Base-by-base conservation (phyloP, 2,113 vertebrate genomes). In the Dendropsophus ebraccatus region DNA sequence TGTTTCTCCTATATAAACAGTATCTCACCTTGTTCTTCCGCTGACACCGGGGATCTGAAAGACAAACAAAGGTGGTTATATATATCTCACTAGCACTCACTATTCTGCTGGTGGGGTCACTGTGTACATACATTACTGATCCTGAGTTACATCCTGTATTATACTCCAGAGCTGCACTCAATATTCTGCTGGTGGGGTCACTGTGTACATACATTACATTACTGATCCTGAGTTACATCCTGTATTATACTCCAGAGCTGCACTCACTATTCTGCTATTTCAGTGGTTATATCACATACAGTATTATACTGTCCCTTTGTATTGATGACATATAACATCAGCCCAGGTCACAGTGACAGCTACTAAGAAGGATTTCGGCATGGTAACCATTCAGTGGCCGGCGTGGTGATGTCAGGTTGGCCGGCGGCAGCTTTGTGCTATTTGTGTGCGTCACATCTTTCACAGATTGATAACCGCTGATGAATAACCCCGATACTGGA, bases 11-110 rank as follows among this genome's bases (percentile, higher is more conserved):
- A n/a, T n/a, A n/a, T n/a, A n/a, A n/a, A n/a, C 16, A 45, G 13
- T 19, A 9, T 19, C 83, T 78, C 23, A 85, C 83, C 83, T 85
- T 85, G 83, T 69, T 85, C 83, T 67, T 85, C 83, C 8, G 35
- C 60, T 41, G 83, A 69, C 25, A 79, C 28, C 9, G 83, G 83
- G 19, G 83, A 85, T 28, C 83, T 85, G 47, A 69, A 85, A 79
- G 41, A 3, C 41, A 41, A 41, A 47, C 5, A 47, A 10, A 47
- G 45, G 10, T 47, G 10, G 45, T 5, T 47, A 47, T 4, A 47
- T 47, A 47, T 47, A 10, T 5, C 45, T 47, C 45, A 4, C 45
- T 47, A 10, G 4, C 45, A 47, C 45, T 5, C 5, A 10, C 4
- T 47, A 47, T 47, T 4, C n/a, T n/a, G n/a, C n/a, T n/a, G n/a